Evolutionary conservation across 2,797 vertebrate species (phyloP).

Genomic region (Melanotaenia boesemani): DNA sequence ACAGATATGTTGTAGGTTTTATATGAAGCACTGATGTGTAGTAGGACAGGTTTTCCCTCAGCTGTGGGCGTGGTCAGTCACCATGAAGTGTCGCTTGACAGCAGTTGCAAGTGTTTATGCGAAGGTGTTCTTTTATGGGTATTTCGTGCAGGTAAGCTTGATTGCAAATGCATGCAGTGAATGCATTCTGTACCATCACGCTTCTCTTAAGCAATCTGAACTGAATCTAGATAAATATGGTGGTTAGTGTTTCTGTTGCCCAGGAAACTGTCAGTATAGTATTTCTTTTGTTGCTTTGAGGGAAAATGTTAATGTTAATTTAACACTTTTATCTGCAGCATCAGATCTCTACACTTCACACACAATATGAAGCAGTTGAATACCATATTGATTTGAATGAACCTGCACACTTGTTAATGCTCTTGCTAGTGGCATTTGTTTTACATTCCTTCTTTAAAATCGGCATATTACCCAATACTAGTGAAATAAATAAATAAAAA

Average conservation of each 20-base stretch:
- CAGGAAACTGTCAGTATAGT: not conserved
- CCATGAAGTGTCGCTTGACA: constrained; percentile 2
- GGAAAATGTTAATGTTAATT: constrained; percentile 6
- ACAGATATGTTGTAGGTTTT: constrained; percentile 12
- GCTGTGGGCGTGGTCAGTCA: constrained; percentile 35
- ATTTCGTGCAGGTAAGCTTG: constrained; percentile 14
- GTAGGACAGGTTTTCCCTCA: constrained; percentile 62
- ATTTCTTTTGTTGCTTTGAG: constrained; percentile 8
- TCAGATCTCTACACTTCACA: not conserved
- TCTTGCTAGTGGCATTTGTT: not conserved
- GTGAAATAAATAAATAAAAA: too few species aligned
- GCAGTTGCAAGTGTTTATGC: constrained; percentile 21
- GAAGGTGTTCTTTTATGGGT: not conserved
- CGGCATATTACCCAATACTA: not conserved
- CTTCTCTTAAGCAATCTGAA: constrained; percentile 32
- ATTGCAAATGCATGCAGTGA: constrained; percentile 16
- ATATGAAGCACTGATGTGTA: constrained; percentile 25
- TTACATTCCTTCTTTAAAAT: not conserved
- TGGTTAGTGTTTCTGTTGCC: constrained; percentile 8
- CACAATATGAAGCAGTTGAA: not conserved
- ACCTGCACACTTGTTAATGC: not conserved
- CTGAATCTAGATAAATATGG: constrained; percentile 26
- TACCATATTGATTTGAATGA: not conserved
- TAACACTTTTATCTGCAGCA: not conserved
- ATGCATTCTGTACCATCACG: constrained; percentile 19